Conservation (phyloP, 2,797 vertebrate genomes). For the Gymnothorax javanicus region DNA sequence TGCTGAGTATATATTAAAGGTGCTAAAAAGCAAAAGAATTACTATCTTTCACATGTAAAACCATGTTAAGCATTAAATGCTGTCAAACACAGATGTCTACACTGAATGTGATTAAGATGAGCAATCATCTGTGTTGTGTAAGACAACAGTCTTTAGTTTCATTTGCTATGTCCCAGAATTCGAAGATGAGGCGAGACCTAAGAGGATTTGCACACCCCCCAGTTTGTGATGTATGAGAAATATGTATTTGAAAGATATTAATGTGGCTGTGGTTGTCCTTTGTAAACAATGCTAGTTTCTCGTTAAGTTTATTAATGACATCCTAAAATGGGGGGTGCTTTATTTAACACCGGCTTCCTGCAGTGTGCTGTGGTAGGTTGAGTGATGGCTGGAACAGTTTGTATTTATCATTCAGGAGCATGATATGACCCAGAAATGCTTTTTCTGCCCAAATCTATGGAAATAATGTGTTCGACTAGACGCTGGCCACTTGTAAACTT, state of each 20-base stretch:
- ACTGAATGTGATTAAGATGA: conserved; percentile 37
- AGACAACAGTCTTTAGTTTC: conserved; percentile 60
- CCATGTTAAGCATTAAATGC: conserved; percentile 18
- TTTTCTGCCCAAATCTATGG: conserved; percentile 33
- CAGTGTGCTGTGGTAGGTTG: conserved; percentile 42
- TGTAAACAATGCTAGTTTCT: conserved; percentile 58
- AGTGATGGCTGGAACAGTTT: conserved; percentile 38
- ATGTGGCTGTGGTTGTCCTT: conserved; percentile 47
- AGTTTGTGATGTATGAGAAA: conserved; percentile 52
- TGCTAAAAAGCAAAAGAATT: neutral
- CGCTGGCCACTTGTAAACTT: neutral
- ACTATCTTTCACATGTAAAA: conserved; percentile 1
- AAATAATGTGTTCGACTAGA: conserved; percentile 36
- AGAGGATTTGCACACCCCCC: conserved; percentile 28
- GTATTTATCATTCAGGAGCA: conserved; percentile 53
- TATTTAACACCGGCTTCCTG: conserved; percentile 37
- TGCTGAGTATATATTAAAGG: neutral
- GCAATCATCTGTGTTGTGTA: conserved; percentile 35
- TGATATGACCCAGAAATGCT: conserved; percentile 36
- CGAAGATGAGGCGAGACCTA: conserved; percentile 37
- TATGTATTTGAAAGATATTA: conserved; percentile 52
- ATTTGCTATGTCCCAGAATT: conserved; percentile 55
- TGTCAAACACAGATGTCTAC: conserved; percentile 22
- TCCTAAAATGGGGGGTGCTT: conserved; percentile 52
- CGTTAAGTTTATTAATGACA: conserved; percentile 68